phyloP scores from a whole-genome alignment of 2,888 invertebrate species.

The Cosmia pyralina region DNA sequence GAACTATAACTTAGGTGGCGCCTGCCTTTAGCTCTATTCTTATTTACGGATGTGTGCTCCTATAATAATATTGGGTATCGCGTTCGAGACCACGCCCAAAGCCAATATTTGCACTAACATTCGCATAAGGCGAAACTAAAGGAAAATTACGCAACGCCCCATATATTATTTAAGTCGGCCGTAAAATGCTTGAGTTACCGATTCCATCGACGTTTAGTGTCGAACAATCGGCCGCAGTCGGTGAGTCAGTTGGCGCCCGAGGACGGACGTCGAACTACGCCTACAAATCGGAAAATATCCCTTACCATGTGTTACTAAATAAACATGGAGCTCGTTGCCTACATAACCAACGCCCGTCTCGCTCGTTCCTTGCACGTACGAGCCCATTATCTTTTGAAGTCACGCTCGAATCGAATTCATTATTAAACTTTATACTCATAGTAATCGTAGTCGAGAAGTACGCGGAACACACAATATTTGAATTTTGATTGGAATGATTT shows the following conservation, averaged over 20 bases:
- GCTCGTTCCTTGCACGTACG: conserved; percentile 59
- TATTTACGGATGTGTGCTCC: conserved; percentile 54
- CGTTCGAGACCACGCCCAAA: conserved; percentile 62
- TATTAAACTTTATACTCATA: conserved; percentile 71
- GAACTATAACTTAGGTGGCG: conserved; percentile 65
- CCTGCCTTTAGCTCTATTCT: conserved; percentile 49
- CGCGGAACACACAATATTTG: conserved; percentile 76
- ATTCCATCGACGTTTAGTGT: conserved; percentile 87
- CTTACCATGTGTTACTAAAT: conserved; percentile 79
- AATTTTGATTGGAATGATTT: conserved; percentile 82
- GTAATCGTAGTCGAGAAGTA: conserved; percentile 69
- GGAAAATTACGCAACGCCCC: conserved; percentile 86
- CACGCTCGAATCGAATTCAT: conserved; percentile 74
- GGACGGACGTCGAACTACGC: conserved; percentile 82
- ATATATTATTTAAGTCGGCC: conserved; percentile 86
- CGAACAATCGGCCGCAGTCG: conserved; percentile 84
- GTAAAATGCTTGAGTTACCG: conserved; percentile 88
- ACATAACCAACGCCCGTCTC: conserved; percentile 64
- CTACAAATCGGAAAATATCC: conserved; percentile 82
- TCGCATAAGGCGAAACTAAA: conserved; percentile 78
- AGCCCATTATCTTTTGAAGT: conserved; percentile 72
- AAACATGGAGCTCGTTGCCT: conserved; percentile 69
- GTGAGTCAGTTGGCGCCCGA: conserved; percentile 86
- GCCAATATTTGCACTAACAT: conserved; percentile 78
- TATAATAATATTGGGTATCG: conserved; percentile 59